Base-by-base conservation (phyloP, 1,140 invertebrate species). In the Homarus americanus region DNA sequence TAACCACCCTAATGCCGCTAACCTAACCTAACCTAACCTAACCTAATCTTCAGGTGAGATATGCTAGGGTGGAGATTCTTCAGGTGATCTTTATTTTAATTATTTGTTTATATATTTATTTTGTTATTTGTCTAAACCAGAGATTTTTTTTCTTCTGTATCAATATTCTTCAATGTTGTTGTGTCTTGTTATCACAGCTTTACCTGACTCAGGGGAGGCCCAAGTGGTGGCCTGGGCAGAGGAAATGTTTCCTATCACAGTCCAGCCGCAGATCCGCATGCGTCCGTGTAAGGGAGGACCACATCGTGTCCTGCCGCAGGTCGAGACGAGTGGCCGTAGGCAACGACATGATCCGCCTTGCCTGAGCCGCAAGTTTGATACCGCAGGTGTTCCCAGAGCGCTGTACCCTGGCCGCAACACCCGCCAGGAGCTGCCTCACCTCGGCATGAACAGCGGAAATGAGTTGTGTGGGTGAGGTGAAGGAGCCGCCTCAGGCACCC, bases 301-400 rank as follows among this genome's bases (percentile, higher is more conserved):
- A 69, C 63, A 69, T 69, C n/a, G n/a, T 63, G 58, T 32, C 63
- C 3, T 69, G 63, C 63, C 63, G 63, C 63, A 69, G 24, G 63
- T 10, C n/a, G 63, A 17, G 63, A 4, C 63, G 63, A 32, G 63
- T 32, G 63, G 63, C 63, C 63, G 63, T 28, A 69, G 63, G 63
- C n/a, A 32, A 32, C 63, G n/a, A 69, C 63, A 69, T 32, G 63
- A 69, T 32, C 63, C 5, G 63, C 63, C 44, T 49, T 49, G 44
- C 44, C 44, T 15, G 7, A 69, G 63, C 17, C 63, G 63, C 63
- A 5, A 63, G 63, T 69, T 9, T 9, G 63, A 69, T 32, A 69
- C 63, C 28, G 63, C 63, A 69, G 28, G 2, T 69, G 2, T 32
- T 34, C n/a, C n/a, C n/a, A n/a, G 15, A 63, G 58, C 58, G 4